Conservation (phyloP, 2,113 vertebrate species). For the Neotragus pygmaeus region DNA sequence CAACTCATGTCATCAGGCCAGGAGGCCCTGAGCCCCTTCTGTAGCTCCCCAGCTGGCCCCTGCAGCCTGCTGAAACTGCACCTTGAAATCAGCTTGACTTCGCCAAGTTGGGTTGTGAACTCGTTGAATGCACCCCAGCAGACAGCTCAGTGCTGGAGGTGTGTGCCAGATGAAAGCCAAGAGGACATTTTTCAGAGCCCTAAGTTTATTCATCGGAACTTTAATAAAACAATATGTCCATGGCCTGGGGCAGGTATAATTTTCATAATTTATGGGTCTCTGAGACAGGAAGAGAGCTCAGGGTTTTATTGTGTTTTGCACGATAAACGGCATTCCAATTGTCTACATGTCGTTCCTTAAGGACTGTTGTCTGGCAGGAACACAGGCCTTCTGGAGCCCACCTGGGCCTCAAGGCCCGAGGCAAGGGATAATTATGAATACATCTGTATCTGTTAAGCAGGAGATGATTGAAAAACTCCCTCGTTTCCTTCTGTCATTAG, state of each 20-base stretch:
- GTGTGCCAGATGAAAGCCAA: conserved; percentile 37
- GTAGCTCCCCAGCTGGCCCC: not conserved
- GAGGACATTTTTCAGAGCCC: conserved; percentile 71
- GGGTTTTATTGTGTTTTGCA: conserved; percentile 75
- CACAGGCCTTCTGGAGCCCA: conserved; percentile 73
- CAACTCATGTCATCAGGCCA: not conserved
- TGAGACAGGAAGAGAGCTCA: conserved; percentile 74
- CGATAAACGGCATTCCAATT: conserved; percentile 77
- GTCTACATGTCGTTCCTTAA: conserved; percentile 72
- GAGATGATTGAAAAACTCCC: conserved; percentile 76
- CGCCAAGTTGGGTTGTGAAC: not conserved
- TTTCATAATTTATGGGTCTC: conserved; percentile 75
- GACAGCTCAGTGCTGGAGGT: not conserved
- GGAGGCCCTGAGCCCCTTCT: not conserved
- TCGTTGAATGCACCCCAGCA: not conserved
- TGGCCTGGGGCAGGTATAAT: conserved; percentile 74
- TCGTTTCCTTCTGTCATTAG: conserved; percentile 74
- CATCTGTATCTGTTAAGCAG: conserved; percentile 77
- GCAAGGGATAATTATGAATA: conserved; percentile 71
- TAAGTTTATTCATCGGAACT: conserved; percentile 65
- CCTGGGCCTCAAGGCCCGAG: conserved; percentile 71
- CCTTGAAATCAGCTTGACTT: not conserved
- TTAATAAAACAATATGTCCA: conserved; percentile 74
- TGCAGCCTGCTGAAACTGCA: not conserved
- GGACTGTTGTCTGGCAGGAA: conserved; percentile 71